Conservation (phyloP, 2,888 invertebrate genomes). For the Mythimna impura region DNA sequence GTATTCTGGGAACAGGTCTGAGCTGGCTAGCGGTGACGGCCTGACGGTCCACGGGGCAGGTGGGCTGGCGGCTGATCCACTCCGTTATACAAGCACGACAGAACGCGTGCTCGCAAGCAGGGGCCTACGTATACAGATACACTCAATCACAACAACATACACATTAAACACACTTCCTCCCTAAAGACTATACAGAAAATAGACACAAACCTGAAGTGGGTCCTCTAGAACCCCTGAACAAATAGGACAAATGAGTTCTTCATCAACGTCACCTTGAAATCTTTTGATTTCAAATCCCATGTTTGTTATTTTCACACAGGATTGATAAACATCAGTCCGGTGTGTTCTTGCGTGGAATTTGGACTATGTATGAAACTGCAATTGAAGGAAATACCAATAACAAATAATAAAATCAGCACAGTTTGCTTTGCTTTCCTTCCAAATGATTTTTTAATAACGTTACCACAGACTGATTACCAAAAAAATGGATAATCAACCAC, state of each 20-base stretch:
- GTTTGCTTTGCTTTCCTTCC: constrained; percentile 56
- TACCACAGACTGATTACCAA: constrained; percentile 44
- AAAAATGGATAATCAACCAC: neutral
- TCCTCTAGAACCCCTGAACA: constrained; percentile 98
- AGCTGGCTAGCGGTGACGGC: constrained; percentile 97
- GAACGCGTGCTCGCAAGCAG: constrained; percentile 98
- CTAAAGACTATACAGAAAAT: constrained; percentile 21
- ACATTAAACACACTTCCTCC: constrained; percentile 26
- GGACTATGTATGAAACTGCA: constrained; percentile 63
- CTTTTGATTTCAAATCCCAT: constrained; percentile 99
- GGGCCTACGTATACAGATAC: constrained; percentile 92
- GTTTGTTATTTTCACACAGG: constrained; percentile 72
- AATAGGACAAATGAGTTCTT: constrained; percentile 98
- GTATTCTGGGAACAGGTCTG: constrained; percentile 97
- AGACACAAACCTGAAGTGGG: constrained; percentile 95
- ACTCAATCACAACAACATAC: constrained; percentile 25
- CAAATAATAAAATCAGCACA: constrained; percentile 64
- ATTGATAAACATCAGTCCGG: constrained; percentile 73
- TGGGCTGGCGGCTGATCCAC: constrained; percentile 98
- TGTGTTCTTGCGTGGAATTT: constrained; percentile 59
- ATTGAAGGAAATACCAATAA: constrained; percentile 72
- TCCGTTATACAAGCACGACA: constrained; percentile 98
- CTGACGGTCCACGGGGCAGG: constrained; percentile 98
- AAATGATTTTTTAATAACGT: constrained; percentile 39
- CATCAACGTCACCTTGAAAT: constrained; percentile 98